Evolutionary conservation across 2,113 vertebrate species (phyloP), one percentile per base, ranked within the genome.

Genomic region (Lagopus leucura): DNA sequence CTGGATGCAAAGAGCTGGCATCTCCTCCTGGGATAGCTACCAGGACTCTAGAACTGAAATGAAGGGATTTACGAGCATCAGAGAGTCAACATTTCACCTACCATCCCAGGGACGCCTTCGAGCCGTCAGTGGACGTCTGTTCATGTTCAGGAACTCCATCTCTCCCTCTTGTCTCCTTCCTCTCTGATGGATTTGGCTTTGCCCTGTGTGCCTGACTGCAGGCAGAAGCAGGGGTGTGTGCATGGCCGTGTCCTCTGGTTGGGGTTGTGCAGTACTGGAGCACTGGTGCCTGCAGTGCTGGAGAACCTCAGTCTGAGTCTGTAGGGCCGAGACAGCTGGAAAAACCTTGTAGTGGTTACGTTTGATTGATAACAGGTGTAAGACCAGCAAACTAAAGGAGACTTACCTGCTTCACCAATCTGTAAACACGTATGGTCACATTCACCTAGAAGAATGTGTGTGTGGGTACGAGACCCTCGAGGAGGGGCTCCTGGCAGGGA

Each of bases 21-120:
- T 64, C 85, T 88, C 50, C 72, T 88, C 45, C 75, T 58, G 82
- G 67, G 25, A 54, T 64, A 60, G 60, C 76, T 90, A 21, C 65
- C 55, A 42, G 45, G 16, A 66, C 42, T 19, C 47, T 64, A 34
- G 25, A 84, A 80, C 42, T 1, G 14, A 54, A 73, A 66, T 45
- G 40, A 55, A 71, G 8, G 69, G 50, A 80, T 13, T 73, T 82
- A 55, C 20, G 42, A 40, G 45, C n/a, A 47, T 7, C 43, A 63
- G 45, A 10, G 11, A 47, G 65, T 24, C 55, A 71, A 0, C 34
- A 60, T 24, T 63, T 36, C 36, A 32, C 27, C 43, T 75, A 40
- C 36, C 30, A 45, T 32, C 22, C 18, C 13, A 6, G 25, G 70
- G 73, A 19, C 22, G 61, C 86, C 75, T 67, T 61, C 19, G 50